Percentiles rank a stretch among this genome's conserved stretches.
Evolutionary conservation across 2,113 vertebrate species (phyloP).

Genomic region (Corynorhinus townsendii): DNA sequence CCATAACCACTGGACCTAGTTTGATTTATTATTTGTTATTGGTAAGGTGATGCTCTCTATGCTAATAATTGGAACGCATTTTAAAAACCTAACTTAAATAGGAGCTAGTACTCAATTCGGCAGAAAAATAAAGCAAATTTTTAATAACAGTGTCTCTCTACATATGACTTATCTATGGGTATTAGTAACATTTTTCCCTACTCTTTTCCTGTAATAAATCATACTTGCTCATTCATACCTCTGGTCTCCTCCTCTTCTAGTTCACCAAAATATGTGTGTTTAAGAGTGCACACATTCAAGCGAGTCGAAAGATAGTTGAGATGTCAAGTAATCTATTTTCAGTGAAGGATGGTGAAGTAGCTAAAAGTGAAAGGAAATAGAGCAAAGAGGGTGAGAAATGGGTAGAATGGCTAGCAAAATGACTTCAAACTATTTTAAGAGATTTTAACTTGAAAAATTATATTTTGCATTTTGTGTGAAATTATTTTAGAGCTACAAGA

Average conservation of each 20-base stretch:
- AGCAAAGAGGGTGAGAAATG: not conserved
- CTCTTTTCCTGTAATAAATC: not conserved
- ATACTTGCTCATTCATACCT: not conserved
- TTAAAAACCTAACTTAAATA: conserved; percentile 24
- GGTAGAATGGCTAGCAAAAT: not conserved
- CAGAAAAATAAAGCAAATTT: conserved; percentile 66
- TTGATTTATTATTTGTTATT: conserved; percentile 65
- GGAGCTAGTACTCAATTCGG: conserved; percentile 19
- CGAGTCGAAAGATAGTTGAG: not conserved
- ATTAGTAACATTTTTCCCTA: not conserved
- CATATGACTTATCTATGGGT: not conserved
- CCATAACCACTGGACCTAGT: conserved; percentile 72
- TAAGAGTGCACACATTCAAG: not conserved
- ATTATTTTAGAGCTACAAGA: not conserved
- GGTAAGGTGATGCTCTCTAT: conserved; percentile 34
- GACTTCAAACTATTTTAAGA: not conserved
- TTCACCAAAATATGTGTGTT: not conserved
- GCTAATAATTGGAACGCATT: not conserved
- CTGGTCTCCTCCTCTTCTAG: not conserved
- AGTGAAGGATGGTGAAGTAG: not conserved
- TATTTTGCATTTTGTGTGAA: not conserved
- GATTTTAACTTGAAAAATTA: not conserved
- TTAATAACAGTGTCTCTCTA: conserved; percentile 50
- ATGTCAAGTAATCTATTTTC: not conserved
- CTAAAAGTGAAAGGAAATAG: not conserved